These are phyloP conservation scores for Scophthalmus maximus DNA, from an alignment of 2,113 vertebrate genomes.

Conservation along the genomic window DNA sequence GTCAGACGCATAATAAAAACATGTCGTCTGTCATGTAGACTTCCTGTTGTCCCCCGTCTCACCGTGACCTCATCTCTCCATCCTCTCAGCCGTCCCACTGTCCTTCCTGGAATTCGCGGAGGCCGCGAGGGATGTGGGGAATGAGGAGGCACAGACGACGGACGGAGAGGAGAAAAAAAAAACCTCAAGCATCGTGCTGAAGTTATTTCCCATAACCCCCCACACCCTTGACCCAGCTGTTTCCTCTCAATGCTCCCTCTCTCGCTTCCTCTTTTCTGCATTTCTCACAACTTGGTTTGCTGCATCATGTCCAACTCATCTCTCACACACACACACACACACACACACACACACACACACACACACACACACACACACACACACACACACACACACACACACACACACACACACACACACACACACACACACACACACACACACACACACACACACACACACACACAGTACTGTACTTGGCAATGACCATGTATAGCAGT, in stretches of 20 bases:
- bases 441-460: not conserved
- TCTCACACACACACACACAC: not conserved
- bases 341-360: not conserved
- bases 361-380: not conserved
- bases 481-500: slow-evolving; percentile 52
- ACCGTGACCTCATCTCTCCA: slow-evolving; percentile 53
- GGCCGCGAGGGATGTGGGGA: slow-evolving; percentile 25
- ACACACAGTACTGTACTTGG: slow-evolving; percentile 40
- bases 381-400: not conserved
- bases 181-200: slow-evolving; percentile 23
- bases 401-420: not conserved
- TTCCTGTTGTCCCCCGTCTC: slow-evolving; percentile 37
- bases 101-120: slow-evolving; percentile 63
- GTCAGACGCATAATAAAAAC: not conserved
- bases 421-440: not conserved
- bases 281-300: slow-evolving; percentile 24
- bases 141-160: slow-evolving; percentile 23
- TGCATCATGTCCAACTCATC: slow-evolving; percentile 27
- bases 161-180: not conserved
- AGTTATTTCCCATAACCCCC: slow-evolving; percentile 65
- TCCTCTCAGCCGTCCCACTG: slow-evolving; percentile 29
- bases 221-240: slow-evolving; percentile 59
- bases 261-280: slow-evolving; percentile 37
- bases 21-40: slow-evolving; percentile 26
- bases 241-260: slow-evolving; percentile 47